Evolutionary conservation across 2,888 invertebrate species (phyloP), one percentile per base, ranked within the genome.

Genomic region (Corythucha ciliata): DNA sequence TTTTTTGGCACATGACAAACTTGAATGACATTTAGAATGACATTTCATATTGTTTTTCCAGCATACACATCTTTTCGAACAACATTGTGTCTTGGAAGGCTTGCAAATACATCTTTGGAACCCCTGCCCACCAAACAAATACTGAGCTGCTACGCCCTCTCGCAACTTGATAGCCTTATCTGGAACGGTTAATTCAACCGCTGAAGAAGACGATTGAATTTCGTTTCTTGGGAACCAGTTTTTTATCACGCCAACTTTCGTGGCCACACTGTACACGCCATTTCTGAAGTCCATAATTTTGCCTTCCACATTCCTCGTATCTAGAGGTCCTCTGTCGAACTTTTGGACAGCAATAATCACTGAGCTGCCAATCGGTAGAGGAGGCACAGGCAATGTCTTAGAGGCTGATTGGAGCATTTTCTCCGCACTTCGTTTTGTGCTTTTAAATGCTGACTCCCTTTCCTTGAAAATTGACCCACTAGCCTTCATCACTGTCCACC

Each of bases 221-320:
- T 48, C 48, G 34, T 39, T 39, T 48, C 48, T 36, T 21, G 39
- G 48, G 48, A 48, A 48, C 48, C 40, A 42, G 40, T 48, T 48
- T 48, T 48, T 48, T 22, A 46, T 42, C 22, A 46, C 36, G 32
- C 47, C 47, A 20, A 22, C 33, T 41, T 12, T 40, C 6, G 33
- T 46, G 14, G 22, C 40, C 12, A 21, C 20, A 20, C 6, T 20
- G 21, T 16, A 39, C 18, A 34, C 34, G 14, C 20, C 8, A 14
- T 26, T 22, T n/a, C n/a, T n/a, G 8, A 20, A 12, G 10, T 40
- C 10, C 2, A 40, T 22, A 14, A 7, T 40, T 10, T 40, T 40
- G 20, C 40, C 21, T 20, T 22, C 20, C 14, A 20, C 10, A 40
- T 40, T 22, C 14, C 24, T 22, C 22, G 24, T 40, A 14, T 8